Evolutionary conservation across 2,888 invertebrate genomes (phyloP).

Genomic region (Dolichomitus sp.): DNA sequence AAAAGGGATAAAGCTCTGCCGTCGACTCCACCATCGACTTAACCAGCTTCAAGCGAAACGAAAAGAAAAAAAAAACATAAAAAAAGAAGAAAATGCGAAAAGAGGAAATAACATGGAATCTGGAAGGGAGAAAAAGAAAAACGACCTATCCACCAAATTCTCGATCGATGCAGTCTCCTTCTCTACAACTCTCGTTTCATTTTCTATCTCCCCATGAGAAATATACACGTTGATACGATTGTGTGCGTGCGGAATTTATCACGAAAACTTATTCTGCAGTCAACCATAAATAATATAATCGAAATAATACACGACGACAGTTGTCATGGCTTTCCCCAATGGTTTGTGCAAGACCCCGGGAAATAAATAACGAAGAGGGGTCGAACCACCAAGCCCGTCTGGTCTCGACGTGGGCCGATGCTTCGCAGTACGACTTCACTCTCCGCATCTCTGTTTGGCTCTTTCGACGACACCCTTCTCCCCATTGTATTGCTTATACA

Average conservation of each 20-base stretch:
- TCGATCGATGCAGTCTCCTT: slow-evolving; percentile 46
- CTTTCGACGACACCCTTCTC: slow-evolving; percentile 32
- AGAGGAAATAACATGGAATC: slow-evolving; percentile 7
- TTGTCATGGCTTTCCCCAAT: slow-evolving; percentile 64
- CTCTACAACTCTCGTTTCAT: slow-evolving; percentile 51
- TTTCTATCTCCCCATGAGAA: slow-evolving; percentile 54
- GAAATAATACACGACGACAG: slow-evolving; percentile 69
- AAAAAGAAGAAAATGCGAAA: slow-evolving; percentile 20
- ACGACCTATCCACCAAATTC: slow-evolving; percentile 48
- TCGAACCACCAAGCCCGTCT: slow-evolving; percentile 10
- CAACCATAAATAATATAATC: slow-evolving; percentile 65
- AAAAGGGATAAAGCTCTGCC: slow-evolving; percentile 28
- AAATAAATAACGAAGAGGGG: slow-evolving; percentile 64
- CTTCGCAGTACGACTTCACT: slow-evolving; percentile 35
- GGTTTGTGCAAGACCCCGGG: slow-evolving; percentile 50
- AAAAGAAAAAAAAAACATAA: slow-evolving; percentile 8
- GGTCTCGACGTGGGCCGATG: slow-evolving; percentile 42
- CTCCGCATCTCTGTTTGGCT: slow-evolving; percentile 19
- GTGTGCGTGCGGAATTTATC: slow-evolving; percentile 48
- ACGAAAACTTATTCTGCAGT: slow-evolving; percentile 43
- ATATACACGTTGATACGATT: not conserved
- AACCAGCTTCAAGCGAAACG: slow-evolving; percentile 25
- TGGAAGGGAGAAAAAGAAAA: slow-evolving; percentile 8
- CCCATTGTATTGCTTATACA: slow-evolving; percentile 37
- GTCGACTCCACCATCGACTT: slow-evolving; percentile 25